Percentiles rank a stretch among this genome's conserved stretches.
These are phyloP conservation scores for Glossosoma conforme DNA, from an alignment of 1,140 invertebrate species.

Conservation along the genomic window DNA sequence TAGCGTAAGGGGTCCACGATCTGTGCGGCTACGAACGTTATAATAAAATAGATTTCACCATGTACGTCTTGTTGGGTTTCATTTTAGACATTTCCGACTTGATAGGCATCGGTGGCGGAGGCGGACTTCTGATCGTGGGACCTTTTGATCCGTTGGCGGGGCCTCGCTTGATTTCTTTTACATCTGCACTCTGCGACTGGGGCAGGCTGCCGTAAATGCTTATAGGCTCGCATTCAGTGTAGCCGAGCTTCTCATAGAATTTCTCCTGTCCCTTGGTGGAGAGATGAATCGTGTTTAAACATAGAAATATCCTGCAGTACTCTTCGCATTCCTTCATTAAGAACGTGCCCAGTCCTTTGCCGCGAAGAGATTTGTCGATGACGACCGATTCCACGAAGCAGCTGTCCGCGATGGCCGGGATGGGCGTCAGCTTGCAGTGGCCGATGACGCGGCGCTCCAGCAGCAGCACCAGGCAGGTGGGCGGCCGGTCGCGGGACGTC, in stretches of 20 bases:
- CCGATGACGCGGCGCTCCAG: slow-evolving; percentile 59
- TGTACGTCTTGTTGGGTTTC: slow-evolving; percentile 27
- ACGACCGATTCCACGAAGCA: slow-evolving; percentile 76
- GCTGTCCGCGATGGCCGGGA: slow-evolving; percentile 58
- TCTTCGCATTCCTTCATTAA: slow-evolving; percentile 66
- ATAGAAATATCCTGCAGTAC: slow-evolving; percentile 57
- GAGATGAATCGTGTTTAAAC: slow-evolving; percentile 62
- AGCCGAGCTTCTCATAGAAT: slow-evolving; percentile 74
- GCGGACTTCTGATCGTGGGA: slow-evolving; percentile 19
- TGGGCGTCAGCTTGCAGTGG: slow-evolving; percentile 67
- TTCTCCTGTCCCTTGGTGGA: slow-evolving; percentile 71
- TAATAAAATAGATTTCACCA: slow-evolving; percentile 27
- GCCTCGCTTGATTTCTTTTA: no score
- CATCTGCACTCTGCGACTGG: slow-evolving; percentile 1
- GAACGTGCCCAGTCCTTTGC: slow-evolving; percentile 67
- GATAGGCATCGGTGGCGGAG: slow-evolving; percentile 18
- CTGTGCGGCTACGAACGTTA: no score
- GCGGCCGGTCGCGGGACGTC: slow-evolving; percentile 64
- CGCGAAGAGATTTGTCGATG: slow-evolving; percentile 60
- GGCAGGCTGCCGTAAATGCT: slow-evolving; percentile 54
- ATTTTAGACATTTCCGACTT: slow-evolving; percentile 2
- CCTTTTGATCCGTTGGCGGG: not conserved
- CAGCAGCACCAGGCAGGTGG: slow-evolving; percentile 65
- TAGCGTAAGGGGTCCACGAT: no score
- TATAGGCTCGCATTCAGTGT: slow-evolving; percentile 61